Evolutionary conservation across 2,113 vertebrate genomes (phyloP).

Genomic region (Gila orcuttii): DNA sequence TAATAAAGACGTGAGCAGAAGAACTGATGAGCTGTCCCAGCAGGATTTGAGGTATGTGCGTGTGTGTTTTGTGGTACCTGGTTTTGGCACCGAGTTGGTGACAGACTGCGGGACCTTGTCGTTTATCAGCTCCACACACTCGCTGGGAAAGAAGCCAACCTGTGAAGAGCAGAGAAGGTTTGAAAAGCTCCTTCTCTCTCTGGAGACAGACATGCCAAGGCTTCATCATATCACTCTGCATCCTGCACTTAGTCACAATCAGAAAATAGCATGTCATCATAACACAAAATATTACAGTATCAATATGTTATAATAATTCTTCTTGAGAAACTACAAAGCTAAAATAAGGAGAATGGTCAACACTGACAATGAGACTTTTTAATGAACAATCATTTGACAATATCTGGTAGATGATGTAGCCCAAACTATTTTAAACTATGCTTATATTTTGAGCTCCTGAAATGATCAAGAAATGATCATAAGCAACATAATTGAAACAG

Average conservation of each 20-base stretch:
- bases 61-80: slow-evolving; percentile 78
- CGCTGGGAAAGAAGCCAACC: slow-evolving; percentile 98
- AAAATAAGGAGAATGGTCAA: background rate
- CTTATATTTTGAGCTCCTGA: background rate
- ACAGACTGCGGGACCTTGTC: slow-evolving; percentile 98
- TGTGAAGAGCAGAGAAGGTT: slow-evolving; percentile 66
- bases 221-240: slow-evolving; percentile 8
- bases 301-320: background rate
- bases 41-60: background rate
- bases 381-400: background rate
- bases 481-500: background rate
- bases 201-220: slow-evolving; percentile 44
- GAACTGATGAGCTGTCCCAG: slow-evolving; percentile 19
- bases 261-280: slow-evolving; percentile 6
- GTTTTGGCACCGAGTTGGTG: slow-evolving; percentile 95
- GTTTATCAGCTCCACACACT: slow-evolving; percentile 97
- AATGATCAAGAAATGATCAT: background rate
- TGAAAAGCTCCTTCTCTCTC: slow-evolving; percentile 15
- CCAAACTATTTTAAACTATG: background rate
- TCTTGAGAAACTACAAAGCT: background rate
- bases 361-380: background rate
- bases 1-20: slow-evolving; percentile 21
- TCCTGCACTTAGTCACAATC: slow-evolving; percentile 6
- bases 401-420: background rate
- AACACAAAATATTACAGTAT: background rate